Evolutionary conservation across 2,113 vertebrate species (phyloP).

Genomic region (Grammomys dolichurus): DNA sequence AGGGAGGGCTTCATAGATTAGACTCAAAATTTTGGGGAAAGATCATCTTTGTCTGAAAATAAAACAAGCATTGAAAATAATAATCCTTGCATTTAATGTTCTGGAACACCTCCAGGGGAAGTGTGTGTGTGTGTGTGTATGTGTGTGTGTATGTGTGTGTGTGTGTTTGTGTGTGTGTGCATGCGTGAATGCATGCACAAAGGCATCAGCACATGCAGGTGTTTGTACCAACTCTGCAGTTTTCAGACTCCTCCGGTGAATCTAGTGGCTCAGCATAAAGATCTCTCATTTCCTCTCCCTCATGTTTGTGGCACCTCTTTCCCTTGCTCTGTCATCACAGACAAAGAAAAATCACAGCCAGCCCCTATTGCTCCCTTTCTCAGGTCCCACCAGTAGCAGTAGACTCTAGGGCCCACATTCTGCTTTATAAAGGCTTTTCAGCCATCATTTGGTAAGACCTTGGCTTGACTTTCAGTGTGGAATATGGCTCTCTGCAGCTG

Average conservation of each 20-base stretch:
- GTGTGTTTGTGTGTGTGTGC: background rate
- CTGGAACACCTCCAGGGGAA: slow-evolving; percentile 29
- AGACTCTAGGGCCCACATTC: slow-evolving; percentile 58
- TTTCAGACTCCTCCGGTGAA: slow-evolving; percentile 26
- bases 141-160: slow-evolving; percentile 1
- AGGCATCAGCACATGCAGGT: background rate
- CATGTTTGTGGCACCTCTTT: slow-evolving; percentile 58
- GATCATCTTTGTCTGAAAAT: slow-evolving; percentile 6
- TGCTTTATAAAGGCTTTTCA: slow-evolving; percentile 65
- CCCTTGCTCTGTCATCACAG: slow-evolving; percentile 54
- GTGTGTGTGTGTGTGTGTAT: slow-evolving; percentile 25
- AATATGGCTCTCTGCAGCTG: slow-evolving; percentile 47
- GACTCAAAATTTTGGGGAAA: background rate
- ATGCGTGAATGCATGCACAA: background rate
- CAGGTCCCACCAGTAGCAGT: slow-evolving; percentile 59
- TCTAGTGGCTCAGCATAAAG: slow-evolving; percentile 60
- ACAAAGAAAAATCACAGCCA: slow-evolving; percentile 67
- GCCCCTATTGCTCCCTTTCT: slow-evolving; percentile 39
- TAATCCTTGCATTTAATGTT: background rate
- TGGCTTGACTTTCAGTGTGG: slow-evolving; percentile 59
- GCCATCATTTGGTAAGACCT: slow-evolving; percentile 28
- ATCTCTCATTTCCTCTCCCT: slow-evolving; percentile 64
- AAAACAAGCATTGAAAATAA: slow-evolving; percentile 15
- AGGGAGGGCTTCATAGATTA: background rate
- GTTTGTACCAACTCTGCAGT: background rate